Evolutionary conservation across 92 coral and sea anemone species (phyloP).

Genomic region (Anthopleura xanthogrammica): DNA sequence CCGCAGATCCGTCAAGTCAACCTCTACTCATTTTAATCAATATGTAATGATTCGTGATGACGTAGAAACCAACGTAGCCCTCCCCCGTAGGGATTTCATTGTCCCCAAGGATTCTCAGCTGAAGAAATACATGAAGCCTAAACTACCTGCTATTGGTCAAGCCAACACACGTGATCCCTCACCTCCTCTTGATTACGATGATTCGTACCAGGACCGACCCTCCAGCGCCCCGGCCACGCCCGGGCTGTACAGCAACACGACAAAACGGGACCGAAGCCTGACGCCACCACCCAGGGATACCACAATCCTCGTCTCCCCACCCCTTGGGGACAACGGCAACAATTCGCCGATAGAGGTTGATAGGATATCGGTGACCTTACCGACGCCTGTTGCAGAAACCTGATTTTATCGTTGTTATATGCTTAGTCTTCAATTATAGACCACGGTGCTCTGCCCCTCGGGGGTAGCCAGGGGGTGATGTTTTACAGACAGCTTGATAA

Average conservation of each 20-base stretch:
- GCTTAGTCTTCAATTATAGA: background rate
- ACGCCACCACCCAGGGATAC: conserved; percentile 37
- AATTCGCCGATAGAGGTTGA: conserved; percentile 71
- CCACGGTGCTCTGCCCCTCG: background rate
- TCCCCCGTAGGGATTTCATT: conserved; percentile 86
- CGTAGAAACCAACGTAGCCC: conserved; percentile 63
- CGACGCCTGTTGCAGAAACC: conserved; percentile 55
- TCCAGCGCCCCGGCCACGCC: conserved; percentile 87
- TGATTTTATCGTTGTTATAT: background rate
- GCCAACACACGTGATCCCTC: conserved; percentile 52
- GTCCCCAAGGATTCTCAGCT: conserved; percentile 76
- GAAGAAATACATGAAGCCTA: conserved; percentile 64
- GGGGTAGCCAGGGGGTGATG: background rate
- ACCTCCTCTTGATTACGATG: conserved; percentile 69
- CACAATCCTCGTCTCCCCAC: conserved; percentile 20
- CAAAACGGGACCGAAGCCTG: conserved; percentile 27
- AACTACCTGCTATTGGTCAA: conserved; percentile 79
- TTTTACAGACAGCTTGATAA: background rate
- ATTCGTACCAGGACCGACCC: conserved; percentile 59
- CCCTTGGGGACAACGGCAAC: conserved; percentile 39
- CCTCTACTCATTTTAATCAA: conserved; percentile 83
- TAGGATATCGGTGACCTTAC: conserved; percentile 69
- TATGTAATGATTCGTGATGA: conserved; percentile 85
- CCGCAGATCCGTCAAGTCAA: conserved; percentile 78
- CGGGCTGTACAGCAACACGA: conserved; percentile 42